Percentiles rank a stretch among this genome's conserved stretches.
Evolutionary conservation across 2,797 vertebrate species (phyloP).

Genomic region (Danio jaintianensis): DNA sequence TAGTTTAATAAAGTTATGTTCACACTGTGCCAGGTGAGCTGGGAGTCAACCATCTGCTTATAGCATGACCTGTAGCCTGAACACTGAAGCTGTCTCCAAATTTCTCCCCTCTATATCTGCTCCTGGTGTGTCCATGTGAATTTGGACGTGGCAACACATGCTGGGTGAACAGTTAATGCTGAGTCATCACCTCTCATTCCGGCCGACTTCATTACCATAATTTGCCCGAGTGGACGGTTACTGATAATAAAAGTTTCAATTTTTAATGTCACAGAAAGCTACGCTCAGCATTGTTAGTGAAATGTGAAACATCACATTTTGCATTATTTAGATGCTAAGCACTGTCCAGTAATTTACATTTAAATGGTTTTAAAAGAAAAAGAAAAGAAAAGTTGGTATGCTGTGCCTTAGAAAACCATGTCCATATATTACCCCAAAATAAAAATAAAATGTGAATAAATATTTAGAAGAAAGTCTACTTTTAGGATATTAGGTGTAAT

Average conservation of each 20-base stretch:
- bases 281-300: constrained; percentile 24
- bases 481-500: not conserved
- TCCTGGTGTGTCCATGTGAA: constrained; percentile 24
- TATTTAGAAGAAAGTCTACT: not conserved
- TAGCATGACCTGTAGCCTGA: constrained; percentile 27
- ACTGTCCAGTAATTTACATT: not conserved
- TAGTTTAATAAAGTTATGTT: constrained; percentile 13
- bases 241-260: constrained; percentile 19
- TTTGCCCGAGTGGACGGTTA: not conserved
- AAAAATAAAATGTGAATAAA: not conserved
- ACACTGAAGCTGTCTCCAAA: not conserved
- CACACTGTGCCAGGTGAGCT: constrained; percentile 11
- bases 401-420: not conserved
- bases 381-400: no score
- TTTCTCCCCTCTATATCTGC: not conserved
- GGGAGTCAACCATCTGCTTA: constrained; percentile 38
- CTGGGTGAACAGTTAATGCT: constrained; percentile 11
- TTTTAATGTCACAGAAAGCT: constrained; percentile 12
- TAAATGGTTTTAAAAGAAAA: not conserved
- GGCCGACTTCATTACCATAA: constrained; percentile 2
- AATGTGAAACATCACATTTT: not conserved
- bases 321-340: not conserved
- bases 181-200: constrained; percentile 21
- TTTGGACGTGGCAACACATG: not conserved
- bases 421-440: not conserved